Base-by-base conservation (phyloP, 2,113 vertebrate genomes). In the Nansenia antarctica region DNA sequence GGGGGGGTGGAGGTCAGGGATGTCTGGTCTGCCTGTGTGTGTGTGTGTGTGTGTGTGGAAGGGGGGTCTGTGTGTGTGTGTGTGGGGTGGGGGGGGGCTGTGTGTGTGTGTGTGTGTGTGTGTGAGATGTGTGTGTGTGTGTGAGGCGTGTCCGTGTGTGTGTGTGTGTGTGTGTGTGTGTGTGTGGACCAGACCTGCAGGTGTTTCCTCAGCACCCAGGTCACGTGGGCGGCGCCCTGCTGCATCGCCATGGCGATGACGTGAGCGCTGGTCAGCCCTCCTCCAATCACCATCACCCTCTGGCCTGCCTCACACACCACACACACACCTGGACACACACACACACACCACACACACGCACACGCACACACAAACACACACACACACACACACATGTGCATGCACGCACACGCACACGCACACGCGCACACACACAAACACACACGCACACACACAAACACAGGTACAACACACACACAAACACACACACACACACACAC, bases 141-240 rank as follows among this genome's bases (percentile, higher is more conserved):
- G n/a, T n/a, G n/a, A n/a, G n/a, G n/a, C n/a, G n/a, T n/a, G n/a
- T n/a, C n/a, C n/a, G n/a, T n/a, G n/a, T n/a, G n/a, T n/a, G n/a
- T 37, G 8, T 27, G 32, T 53, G 49, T 20, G 49, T 26, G 22
- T 4, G 45, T 47, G 45, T 9, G 45, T 47, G 8, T 7, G 15
- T 14, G 45, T 8, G n/a, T n/a, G n/a, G n/a, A 73, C 53, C 69
- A 39, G 47, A 91, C 92, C 91, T 93, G 91, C 42, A 93, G 78
- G 76, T 93, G 85, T 81, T 93, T 93, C 65, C 91, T 89, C 86
- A 92, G 89, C 69, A 92, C 85, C 92, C 91, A 93, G 26, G 86
- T 91, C 77, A 93, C 90, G 12, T 92, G 90, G 76, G 84, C 81
- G 73, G 92, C 90, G 12, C 91, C 90, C 71, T 89, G 89, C 72